These are phyloP conservation scores for Megaceryle maxima DNA, from an alignment of 2,113 vertebrate genomes.

Conservation along the genomic window DNA sequence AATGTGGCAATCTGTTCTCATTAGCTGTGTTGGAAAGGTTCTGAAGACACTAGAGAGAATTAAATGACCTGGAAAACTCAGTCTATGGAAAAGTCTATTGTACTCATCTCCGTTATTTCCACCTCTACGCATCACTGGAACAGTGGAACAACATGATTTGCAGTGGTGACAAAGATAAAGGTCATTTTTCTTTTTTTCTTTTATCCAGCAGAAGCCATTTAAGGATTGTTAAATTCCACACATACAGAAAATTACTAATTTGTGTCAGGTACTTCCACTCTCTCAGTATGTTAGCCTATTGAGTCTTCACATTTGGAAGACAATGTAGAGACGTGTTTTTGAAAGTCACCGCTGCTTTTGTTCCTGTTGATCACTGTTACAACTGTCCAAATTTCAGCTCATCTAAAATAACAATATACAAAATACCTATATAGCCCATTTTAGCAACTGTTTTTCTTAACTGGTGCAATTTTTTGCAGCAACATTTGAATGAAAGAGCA, in stretches of 20 bases:
- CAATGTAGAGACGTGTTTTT: neutral
- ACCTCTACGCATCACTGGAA: conserved; percentile 49
- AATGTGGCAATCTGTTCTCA: conserved; percentile 75
- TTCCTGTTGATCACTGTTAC: neutral
- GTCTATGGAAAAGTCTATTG: conserved; percentile 70
- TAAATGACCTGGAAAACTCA: conserved; percentile 79
- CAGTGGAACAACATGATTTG: conserved; percentile 61
- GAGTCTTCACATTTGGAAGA: neutral
- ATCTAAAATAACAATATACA: neutral
- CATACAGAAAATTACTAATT: neutral
- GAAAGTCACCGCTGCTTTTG: neutral
- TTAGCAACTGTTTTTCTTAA: neutral
- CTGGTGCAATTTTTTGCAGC: neutral
- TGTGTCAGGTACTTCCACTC: neutral
- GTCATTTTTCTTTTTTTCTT: conserved; percentile 62
- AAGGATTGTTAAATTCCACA: conserved; percentile 21
- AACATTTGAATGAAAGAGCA: neutral
- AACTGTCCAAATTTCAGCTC: neutral
- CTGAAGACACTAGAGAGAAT: conserved; percentile 69
- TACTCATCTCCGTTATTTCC: conserved; percentile 69
- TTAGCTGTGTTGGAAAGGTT: conserved; percentile 72
- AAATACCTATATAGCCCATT: accelerated
- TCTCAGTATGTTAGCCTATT: neutral
- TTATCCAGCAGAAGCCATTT: neutral
- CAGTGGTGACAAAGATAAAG: conserved; percentile 63